Conservation (phyloP, 2,113 vertebrate species). For the Vulpes vulpes region DNA sequence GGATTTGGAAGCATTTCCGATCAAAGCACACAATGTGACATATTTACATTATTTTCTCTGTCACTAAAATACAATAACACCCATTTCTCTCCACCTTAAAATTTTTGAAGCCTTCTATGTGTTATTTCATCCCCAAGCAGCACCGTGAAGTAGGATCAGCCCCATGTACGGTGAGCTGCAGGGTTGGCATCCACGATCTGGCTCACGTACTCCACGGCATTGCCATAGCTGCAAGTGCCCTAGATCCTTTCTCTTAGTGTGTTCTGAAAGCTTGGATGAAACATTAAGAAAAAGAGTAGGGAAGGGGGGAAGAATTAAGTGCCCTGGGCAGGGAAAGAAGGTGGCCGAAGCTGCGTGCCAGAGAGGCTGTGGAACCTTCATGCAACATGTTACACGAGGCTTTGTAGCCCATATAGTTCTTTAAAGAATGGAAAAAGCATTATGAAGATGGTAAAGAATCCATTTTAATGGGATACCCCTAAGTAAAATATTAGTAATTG, state of each 20-base stretch:
- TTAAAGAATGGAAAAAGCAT: background rate
- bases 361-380: background rate
- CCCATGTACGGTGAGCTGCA: background rate
- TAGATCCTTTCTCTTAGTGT: background rate
- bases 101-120: fast-evolving
- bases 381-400: background rate
- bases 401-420: background rate
- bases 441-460: background rate
- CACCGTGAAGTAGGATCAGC: fast-evolving
- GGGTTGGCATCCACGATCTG: background rate
- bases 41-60: background rate
- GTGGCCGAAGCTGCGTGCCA: fast-evolving
- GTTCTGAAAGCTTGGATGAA: background rate
- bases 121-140: background rate
- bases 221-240: fast-evolving
- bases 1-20: background rate
- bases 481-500: background rate
- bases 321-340: background rate
- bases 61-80: background rate
- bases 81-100: background rate
- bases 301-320: background rate
- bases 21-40: background rate
- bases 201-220: fast-evolving
- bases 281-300: background rate
- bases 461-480: background rate